Evolutionary conservation across 2,113 vertebrate species (phyloP).

Genomic region (Tetraodon nigroviridis): DNA sequence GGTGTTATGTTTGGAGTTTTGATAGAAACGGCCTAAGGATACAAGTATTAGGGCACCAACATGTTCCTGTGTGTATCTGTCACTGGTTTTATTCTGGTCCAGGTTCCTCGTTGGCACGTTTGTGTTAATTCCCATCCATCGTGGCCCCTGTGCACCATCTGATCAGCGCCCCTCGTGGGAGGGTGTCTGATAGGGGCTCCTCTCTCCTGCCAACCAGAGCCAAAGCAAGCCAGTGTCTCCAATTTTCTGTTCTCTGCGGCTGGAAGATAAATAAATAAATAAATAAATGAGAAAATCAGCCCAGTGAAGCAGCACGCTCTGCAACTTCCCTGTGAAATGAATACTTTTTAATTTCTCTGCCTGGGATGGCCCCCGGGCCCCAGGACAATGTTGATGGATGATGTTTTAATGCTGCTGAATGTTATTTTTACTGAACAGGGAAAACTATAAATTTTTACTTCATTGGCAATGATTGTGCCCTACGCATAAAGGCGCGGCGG

Average conservation of each 20-base stretch:
- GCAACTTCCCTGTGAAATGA: slow-evolving; percentile 90
- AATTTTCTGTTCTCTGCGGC: slow-evolving; percentile 70
- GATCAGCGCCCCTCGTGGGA: slow-evolving; percentile 26
- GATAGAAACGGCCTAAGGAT: too few species aligned
- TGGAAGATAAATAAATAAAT: slow-evolving; percentile 12
- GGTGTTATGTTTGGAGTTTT: too few species aligned
- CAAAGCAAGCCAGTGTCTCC: slow-evolving; percentile 59
- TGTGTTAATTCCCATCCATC: slow-evolving; percentile 51
- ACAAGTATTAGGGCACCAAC: too few species aligned
- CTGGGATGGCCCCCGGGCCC: slow-evolving; percentile 79
- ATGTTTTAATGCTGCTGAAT: slow-evolving; percentile 99
- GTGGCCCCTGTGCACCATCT: slow-evolving; percentile 15
- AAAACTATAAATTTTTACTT: slow-evolving; percentile 99
- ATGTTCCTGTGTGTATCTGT: too few species aligned
- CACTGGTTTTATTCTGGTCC: slow-evolving; percentile 8
- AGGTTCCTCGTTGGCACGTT: slow-evolving; percentile 57
- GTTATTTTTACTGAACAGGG: slow-evolving; percentile 99
- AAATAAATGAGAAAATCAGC: slow-evolving; percentile 30
- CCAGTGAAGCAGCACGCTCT: slow-evolving; percentile 78
- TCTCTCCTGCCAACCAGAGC: slow-evolving; percentile 37
- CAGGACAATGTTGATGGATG: slow-evolving; percentile 98
- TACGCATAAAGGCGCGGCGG: slow-evolving; percentile 87
- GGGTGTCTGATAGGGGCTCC: slow-evolving; percentile 17
- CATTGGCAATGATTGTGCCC: slow-evolving; percentile 93
- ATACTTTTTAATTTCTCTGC: slow-evolving; percentile 93